A percentile compares a stretch with the other conserved stretches of the same genome.
These are phyloP conservation scores for Phortica variegata DNA, from an alignment of 1,140 invertebrate species.

Conservation along the genomic window DNA sequence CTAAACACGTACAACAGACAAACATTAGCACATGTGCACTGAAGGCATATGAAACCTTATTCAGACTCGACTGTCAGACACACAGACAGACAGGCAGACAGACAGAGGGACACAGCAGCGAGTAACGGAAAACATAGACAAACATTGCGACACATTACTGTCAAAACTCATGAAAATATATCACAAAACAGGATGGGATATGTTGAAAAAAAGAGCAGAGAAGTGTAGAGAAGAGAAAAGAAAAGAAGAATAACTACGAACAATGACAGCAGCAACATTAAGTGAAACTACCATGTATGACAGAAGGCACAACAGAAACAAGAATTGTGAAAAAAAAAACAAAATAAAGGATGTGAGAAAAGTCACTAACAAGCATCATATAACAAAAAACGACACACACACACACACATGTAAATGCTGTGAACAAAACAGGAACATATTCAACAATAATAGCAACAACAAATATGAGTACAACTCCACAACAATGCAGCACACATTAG, in stretches of 20 bases:
- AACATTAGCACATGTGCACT: no score
- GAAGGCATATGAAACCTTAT: slow-evolving; percentile 18
- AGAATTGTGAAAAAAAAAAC: not conserved
- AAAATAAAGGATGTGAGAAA: slow-evolving; percentile 16
- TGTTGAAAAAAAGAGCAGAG: slow-evolving; percentile 3
- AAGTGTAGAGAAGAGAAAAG: slow-evolving; percentile 9
- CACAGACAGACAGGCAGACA: slow-evolving; percentile 6
- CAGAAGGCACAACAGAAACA: slow-evolving; percentile 13
- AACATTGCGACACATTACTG: slow-evolving; percentile 54
- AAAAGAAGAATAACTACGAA: no score
- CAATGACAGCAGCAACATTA: slow-evolving; percentile 11
- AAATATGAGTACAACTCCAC: no score
- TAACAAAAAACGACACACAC: slow-evolving; percentile 48
- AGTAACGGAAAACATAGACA: slow-evolving; percentile 42
- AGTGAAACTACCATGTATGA: slow-evolving; percentile 12
- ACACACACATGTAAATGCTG: no score
- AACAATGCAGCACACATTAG: slow-evolving; percentile 43
- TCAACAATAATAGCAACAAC: no score
- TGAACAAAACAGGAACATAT: no score
- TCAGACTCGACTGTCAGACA: slow-evolving; percentile 13
- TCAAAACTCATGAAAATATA: slow-evolving; percentile 55
- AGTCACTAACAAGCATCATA: slow-evolving; percentile 52
- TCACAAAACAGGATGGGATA: slow-evolving; percentile 33
- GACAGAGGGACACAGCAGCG: no score
- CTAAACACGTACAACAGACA: slow-evolving; percentile 48